Evolutionary conservation across 2,888 invertebrate species (phyloP).

Genomic region (Meghimatium bilineatum): DNA sequence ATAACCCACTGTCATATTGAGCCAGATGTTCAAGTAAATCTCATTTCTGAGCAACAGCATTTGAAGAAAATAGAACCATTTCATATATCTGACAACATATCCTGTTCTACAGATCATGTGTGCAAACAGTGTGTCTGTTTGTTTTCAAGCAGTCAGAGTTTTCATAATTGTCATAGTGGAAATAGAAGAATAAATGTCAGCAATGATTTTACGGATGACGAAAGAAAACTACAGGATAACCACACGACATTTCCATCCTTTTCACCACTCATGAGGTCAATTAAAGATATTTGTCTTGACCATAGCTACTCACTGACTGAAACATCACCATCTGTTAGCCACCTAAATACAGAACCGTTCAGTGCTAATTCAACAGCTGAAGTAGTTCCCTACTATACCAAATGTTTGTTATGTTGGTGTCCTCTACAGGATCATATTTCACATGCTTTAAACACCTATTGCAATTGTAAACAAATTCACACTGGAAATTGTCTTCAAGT

Average conservation of each 20-base stretch:
- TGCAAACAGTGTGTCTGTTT: not conserved
- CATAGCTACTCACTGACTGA: constrained; percentile 18
- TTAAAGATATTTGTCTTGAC: constrained; percentile 23
- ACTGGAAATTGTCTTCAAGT: not conserved
- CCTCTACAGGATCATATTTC: not conserved
- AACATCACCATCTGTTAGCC: not conserved
- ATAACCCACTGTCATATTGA: not conserved
- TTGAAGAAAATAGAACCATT: not conserved
- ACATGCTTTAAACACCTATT: not conserved
- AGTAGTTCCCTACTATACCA: not conserved
- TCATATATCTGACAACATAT: not conserved
- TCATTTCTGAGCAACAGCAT: not conserved
- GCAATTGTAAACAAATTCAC: not conserved
- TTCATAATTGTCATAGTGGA: not conserved
- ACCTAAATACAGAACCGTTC: not conserved
- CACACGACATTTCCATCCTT: not conserved
- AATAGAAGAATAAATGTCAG: not conserved
- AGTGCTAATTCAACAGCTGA: too few species aligned
- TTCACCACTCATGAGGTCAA: not conserved
- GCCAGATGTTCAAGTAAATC: not conserved
- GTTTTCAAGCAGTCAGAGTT: not conserved
- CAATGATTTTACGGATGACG: not conserved
- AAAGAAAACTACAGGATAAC: not conserved
- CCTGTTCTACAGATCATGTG: not conserved
- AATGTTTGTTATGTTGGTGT: not conserved